Base-by-base conservation (phyloP, 2,113 vertebrate species). In the Calidris pugnax region DNA sequence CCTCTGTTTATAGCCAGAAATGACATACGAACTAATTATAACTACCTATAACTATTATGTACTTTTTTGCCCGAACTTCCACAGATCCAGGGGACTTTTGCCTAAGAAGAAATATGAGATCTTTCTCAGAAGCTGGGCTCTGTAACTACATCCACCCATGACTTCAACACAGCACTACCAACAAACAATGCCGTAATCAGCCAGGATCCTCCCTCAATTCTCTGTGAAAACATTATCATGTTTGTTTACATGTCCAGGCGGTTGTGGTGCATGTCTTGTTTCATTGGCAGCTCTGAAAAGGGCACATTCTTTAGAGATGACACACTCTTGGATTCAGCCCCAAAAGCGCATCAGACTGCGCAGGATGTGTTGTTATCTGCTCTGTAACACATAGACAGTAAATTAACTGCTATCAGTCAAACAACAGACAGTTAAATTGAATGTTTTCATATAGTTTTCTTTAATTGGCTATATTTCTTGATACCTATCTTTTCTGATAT, bases 361-460 rank as follows among this genome's bases (percentile, higher is more conserved):
- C 55, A 77, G 82, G 79, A 94, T 93, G 20, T 86, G 55, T 79
- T 96, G 48, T 60, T 96, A 72, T 96, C 92, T 93, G 50, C 72
- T 89, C 45, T 56, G 48, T 67, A 84, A 85, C 59, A 69, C 68
- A 64, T 5, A 83, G 75, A 43, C 23, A 78, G 48, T 64, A 84
- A 90, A 84, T 84, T 74, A 89, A 51, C 72, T 35, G 11, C 68
- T 92, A 26, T 84, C 83, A 84, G 51, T 24, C 79, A 93, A 60
- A 66, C 1, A 9, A 88, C 55, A 75, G 84, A 67, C 56, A 94
- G n/a, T 32, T 83, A 80, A 85, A 90, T 71, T 74, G 23, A 93
- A 86, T 0, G 14, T 79, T 94, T 91, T 87, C 48, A 62, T 93
- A 43, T n/a, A 27, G 8, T 83, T 93, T 72, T 78, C 45, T 83